Base-by-base conservation (phyloP, 1,140 invertebrate genomes). In the Cyclina sinensis region DNA sequence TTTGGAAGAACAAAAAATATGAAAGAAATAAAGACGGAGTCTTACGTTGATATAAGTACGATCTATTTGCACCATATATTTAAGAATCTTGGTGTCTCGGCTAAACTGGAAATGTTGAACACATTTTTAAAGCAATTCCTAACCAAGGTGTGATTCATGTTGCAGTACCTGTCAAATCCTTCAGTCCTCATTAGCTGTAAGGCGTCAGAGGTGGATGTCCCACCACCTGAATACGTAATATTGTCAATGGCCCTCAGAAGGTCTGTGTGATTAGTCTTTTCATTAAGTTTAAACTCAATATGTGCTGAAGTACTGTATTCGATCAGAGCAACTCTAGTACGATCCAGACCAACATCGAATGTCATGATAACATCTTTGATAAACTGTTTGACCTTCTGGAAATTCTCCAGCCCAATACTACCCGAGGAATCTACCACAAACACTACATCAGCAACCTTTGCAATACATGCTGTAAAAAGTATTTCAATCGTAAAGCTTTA, bases 341-440 rank as follows among this genome's bases (percentile, higher is more conserved):
- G 65, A 1, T n/a, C n/a, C 9, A 79, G 54, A 1, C 51, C 89
- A 16, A 91, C 74, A 35, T 88, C 83, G 78, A 91, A 92, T 11
- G 57, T 73, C 35, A 68, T 48, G 18, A 91, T 81, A n/a, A 92
- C 74, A 27, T 88, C 74, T n/a, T 48, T 89, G 43, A 93, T 83
- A 54, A 92, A 93, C 9, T 86, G 24, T 46, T 87, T 46, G 48
- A 90, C 57, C 35, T 88, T 88, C 48, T 86, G 74, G 82, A 91
- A 93, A 89, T 93, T 86, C 0, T 84, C 65, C 16, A 32, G 18
- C 76, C 91, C 91, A 32, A 93, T 92, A 86, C 90, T 91, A 39
- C 89, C 89, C 0, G 92, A 93, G 0, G 81, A 65, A 73, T 93
- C 92, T 0, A 93, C 32, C 14, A 92, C 80, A 76, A 93, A 92